Evolutionary conservation across 2,888 invertebrate species (phyloP).

Genomic region (Coelopa pilipes): DNA sequence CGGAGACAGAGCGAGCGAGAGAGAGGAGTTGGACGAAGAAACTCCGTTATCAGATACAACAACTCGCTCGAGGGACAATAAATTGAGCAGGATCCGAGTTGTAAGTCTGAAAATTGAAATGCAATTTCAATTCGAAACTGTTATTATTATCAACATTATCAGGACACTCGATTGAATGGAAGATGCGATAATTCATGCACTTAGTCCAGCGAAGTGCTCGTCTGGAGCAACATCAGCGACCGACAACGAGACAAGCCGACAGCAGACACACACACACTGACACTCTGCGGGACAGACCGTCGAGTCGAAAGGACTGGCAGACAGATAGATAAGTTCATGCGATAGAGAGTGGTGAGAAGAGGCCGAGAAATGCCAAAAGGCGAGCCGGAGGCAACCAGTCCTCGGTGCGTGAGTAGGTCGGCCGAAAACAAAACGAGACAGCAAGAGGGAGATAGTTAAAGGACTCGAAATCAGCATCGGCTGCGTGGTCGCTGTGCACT

Average conservation of each 20-base stretch:
- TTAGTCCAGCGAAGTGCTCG: background rate
- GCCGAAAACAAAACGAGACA: too few relatives aligned
- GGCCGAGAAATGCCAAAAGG: background rate
- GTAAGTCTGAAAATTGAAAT: slow-evolving; percentile 2
- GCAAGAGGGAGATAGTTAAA: too few relatives aligned
- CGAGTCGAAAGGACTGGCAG: background rate
- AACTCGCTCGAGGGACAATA: too few relatives aligned
- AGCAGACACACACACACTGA: background rate
- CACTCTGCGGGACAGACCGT: background rate
- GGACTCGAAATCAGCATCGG: too few relatives aligned
- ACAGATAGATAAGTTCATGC: background rate
- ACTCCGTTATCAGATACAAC: too few relatives aligned
- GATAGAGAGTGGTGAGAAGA: background rate
- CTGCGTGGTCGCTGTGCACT: too few relatives aligned
- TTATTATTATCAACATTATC: slow-evolving; percentile 1
- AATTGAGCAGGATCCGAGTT: background rate
- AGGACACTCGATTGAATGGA: slow-evolving; percentile 10
- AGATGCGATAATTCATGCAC: slow-evolving; percentile 10
- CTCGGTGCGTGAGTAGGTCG: too few relatives aligned
- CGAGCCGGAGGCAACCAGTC: background rate
- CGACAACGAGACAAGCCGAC: background rate
- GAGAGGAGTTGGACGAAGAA: too few relatives aligned
- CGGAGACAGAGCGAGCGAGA: too few relatives aligned
- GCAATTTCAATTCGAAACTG: background rate
- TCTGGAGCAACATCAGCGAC: background rate